phyloP scores from a whole-genome alignment of 1,140 invertebrate genomes.

The Sitophilus oryzae region DNA sequence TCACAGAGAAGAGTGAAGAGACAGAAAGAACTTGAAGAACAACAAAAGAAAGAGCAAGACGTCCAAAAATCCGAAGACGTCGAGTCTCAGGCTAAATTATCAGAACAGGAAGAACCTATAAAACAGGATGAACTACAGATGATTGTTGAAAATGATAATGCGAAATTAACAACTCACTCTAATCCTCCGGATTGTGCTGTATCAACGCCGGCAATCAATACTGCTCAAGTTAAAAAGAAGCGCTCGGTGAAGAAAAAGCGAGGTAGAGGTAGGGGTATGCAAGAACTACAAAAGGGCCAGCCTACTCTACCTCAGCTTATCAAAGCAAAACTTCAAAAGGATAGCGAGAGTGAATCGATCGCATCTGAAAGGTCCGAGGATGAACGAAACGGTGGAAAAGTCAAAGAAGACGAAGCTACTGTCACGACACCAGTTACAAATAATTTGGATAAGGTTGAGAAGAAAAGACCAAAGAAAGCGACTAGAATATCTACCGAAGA shows the following conservation, averaged over 20 bases:
- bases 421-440: background rate
- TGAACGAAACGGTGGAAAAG: constrained; percentile 21
- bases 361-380: constrained; percentile 38
- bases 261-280: constrained; percentile 27
- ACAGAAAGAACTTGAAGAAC: constrained; percentile 37
- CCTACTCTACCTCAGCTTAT: constrained; percentile 36
- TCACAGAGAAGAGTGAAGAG: constrained; percentile 44
- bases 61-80: constrained; percentile 1
- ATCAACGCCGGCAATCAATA: background rate
- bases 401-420: constrained; percentile 36
- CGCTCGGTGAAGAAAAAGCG: constrained; percentile 39
- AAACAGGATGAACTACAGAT: background rate
- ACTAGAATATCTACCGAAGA: constrained; percentile 47
- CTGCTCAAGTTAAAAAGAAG: constrained; percentile 32
- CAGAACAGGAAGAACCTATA: constrained; percentile 22
- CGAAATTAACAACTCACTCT: background rate
- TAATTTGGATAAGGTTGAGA: constrained; percentile 41
- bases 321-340: constrained; percentile 32
- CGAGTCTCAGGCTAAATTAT: constrained; percentile 20
- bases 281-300: constrained; percentile 25
- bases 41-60: constrained; percentile 27
- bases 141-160: constrained; percentile 3
- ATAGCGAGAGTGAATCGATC: constrained; percentile 38
- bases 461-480: constrained; percentile 46
- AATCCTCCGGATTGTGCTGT: constrained; percentile 1